Conservation (phyloP, 1,140 invertebrate species). For the Cotesia glomerata region DNA sequence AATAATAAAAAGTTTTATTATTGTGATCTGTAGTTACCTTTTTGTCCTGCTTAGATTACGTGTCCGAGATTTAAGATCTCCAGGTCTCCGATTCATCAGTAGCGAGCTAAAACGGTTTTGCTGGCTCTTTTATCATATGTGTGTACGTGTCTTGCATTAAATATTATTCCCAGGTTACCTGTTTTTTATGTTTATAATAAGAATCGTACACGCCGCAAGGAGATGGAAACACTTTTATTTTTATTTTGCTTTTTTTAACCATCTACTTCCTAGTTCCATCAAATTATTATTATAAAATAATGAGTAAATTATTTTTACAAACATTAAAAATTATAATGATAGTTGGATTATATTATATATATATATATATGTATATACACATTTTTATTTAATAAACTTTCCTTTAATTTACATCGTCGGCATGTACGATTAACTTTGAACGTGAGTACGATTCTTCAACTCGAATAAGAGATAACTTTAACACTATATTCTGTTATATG, state of each 20-base stretch:
- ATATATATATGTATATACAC: not conserved
- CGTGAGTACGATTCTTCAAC: slow-evolving; percentile 23
- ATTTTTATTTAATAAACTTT: not conserved
- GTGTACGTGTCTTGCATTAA: slow-evolving; percentile 16
- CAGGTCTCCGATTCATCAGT: slow-evolving; percentile 3
- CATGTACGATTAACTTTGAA: slow-evolving; percentile 15
- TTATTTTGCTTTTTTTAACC: not conserved
- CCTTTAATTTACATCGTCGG: slow-evolving; percentile 7
- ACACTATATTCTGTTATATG: not conserved
- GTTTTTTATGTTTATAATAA: not conserved
- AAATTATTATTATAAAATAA: not conserved
- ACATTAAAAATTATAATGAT: not conserved
- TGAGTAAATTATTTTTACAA: not conserved
- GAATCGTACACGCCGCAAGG: too few species aligned
- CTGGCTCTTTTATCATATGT: not conserved
- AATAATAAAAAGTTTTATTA: not conserved
- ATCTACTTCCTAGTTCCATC: not conserved
- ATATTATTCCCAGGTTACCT: not conserved
- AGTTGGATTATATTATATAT: not conserved
- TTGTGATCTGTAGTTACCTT: slow-evolving; percentile 3
- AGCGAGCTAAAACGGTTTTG: slow-evolving; percentile 9
- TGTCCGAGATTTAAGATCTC: slow-evolving; percentile 25
- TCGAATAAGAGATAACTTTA: not conserved
- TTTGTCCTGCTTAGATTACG: slow-evolving; percentile 20
- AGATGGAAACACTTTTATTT: not conserved